A percentile compares a stretch with the other conserved stretches of the same genome.
Evolutionary conservation across 2,888 invertebrate species (phyloP).

Genomic region (Lamellibrachia columna): DNA sequence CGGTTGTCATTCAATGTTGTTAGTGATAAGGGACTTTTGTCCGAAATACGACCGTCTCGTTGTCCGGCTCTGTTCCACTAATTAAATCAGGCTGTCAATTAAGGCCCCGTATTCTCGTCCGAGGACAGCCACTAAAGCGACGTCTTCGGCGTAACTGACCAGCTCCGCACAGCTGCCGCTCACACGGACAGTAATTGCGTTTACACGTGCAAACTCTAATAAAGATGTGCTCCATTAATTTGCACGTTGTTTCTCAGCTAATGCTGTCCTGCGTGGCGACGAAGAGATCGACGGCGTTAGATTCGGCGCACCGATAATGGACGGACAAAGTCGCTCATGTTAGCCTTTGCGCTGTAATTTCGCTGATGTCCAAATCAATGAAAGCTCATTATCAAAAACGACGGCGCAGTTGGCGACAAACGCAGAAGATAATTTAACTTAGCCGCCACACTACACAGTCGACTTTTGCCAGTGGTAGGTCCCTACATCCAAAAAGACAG

Average conservation of each 20-base stretch:
- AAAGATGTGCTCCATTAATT: neutral
- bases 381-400: conserved; percentile 1
- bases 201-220: neutral
- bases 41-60: neutral
- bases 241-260: neutral
- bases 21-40: neutral
- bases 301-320: neutral
- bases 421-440: neutral
- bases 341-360: neutral
- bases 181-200: neutral
- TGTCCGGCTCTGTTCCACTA: neutral
- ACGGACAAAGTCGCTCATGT: neutral
- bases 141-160: neutral
- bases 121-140: neutral
- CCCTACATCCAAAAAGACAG: too few species aligned
- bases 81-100: neutral
- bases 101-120: neutral
- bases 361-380: neutral
- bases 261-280: neutral
- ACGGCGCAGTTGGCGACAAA: neutral
- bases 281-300: neutral
- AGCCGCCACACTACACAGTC: neutral
- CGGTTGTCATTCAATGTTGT: neutral
- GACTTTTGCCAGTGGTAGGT: neutral
- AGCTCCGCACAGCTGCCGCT: neutral